Evolutionary conservation across 2,797 vertebrate species (phyloP).

Genomic region (Todus mexicanus): DNA sequence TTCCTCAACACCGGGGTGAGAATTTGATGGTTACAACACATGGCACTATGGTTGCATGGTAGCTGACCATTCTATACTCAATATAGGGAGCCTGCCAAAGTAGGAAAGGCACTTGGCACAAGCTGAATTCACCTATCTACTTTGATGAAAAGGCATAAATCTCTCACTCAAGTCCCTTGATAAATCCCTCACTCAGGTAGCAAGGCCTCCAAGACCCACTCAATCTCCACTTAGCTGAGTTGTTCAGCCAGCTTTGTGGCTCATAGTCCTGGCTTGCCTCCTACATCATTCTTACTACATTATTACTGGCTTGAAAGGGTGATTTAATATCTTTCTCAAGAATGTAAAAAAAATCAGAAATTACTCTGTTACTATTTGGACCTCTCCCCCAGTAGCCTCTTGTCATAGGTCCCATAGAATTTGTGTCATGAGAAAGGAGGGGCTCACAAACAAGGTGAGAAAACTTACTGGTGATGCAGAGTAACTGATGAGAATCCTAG

Average conservation of each 20-base stretch:
- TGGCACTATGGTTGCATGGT: too few relatives aligned
- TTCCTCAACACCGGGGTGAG: neutral
- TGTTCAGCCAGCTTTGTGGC: neutral
- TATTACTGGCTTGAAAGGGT: neutral
- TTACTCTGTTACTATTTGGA: neutral
- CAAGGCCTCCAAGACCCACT: neutral
- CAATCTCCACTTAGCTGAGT: neutral
- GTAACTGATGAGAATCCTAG: neutral
- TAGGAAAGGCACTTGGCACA: neutral
- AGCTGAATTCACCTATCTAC: neutral
- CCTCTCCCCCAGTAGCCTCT: neutral
- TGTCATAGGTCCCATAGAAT: neutral
- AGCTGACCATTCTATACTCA: neutral
- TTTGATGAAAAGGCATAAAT: neutral
- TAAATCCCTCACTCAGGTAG: neutral
- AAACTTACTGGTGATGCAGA: neutral
- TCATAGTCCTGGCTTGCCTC: neutral
- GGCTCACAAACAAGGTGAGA: neutral
- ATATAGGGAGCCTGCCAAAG: neutral
- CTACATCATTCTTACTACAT: neutral
- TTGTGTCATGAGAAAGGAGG: neutral
- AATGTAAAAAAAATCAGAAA: neutral
- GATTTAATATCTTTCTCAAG: neutral
- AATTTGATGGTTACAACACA: rapidly evolving
- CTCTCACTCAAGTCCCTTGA: neutral